These are phyloP conservation scores for Reticulitermes lucifugus DNA, from an alignment of 2,888 invertebrate species.

Conservation along the genomic window DNA sequence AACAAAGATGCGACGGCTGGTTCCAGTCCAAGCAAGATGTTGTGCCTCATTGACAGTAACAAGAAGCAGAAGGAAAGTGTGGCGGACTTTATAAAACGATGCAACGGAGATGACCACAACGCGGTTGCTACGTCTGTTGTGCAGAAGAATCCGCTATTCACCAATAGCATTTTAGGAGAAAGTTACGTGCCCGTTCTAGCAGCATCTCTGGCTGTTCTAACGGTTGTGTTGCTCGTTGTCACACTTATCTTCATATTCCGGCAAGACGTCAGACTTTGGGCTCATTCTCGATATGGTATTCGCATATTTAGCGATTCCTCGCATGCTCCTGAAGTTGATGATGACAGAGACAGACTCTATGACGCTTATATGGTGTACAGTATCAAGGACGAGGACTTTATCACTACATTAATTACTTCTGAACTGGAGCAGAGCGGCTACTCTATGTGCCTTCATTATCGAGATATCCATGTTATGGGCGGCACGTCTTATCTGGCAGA, in stretches of 20 bases:
- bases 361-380: conserved; percentile 91
- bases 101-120: conserved; percentile 73
- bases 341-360: conserved; percentile 72
- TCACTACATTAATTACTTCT: conserved; percentile 74
- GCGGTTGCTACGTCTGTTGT: conserved; percentile 65
- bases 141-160: conserved; percentile 68
- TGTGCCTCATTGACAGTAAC: conserved; percentile 67
- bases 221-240: conserved; percentile 75
- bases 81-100: conserved; percentile 68
- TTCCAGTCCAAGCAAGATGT: conserved; percentile 76
- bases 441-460: conserved; percentile 69
- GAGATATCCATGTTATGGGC: conserved; percentile 60
- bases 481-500: conserved; percentile 64
- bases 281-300: conserved; percentile 82
- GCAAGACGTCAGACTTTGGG: conserved; percentile 82
- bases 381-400: conserved; percentile 80
- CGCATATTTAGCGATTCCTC: conserved; percentile 67
- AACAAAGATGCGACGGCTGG: conserved; percentile 63
- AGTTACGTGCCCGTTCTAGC: conserved; percentile 82
- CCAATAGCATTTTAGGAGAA: conserved; percentile 74
- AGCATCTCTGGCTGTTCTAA: conserved; percentile 76
- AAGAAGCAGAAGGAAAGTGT: conserved; percentile 65
- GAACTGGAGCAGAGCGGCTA: conserved; percentile 80
- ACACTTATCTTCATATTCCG: conserved; percentile 80
- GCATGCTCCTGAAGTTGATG: conserved; percentile 54